Evolutionary conservation across 2,113 vertebrate genomes (phyloP), one percentile per base, ranked within the genome.

Genomic region (Suncus etruscus): DNA sequence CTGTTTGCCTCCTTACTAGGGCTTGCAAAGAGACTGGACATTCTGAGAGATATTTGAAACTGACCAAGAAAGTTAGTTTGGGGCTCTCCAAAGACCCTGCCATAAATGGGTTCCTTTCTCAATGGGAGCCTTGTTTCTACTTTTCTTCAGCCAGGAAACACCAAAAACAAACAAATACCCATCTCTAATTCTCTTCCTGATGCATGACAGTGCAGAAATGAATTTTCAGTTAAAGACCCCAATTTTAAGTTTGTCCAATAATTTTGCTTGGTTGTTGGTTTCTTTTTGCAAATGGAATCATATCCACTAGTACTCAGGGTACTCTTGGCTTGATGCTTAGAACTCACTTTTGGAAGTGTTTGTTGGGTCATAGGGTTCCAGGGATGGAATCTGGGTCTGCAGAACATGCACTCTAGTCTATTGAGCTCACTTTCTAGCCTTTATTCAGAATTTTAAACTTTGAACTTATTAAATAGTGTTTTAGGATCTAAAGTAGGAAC

Each of bases 31-130:
- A 29, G 75, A 48, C 20, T 58, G 39, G 69, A 47, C 1, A 1
- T 81, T 70, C 77, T 86, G 78, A 78, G 16, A 61, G 63, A 70
- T 84, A 8, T 74, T 72, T 77, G 65, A 66, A 54, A 50, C 54
- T 83, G 90, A 63, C 75, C 27, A 4, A n/a, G 54, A 81, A 54
- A 90, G 84, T 87, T 85, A 8, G 39, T 85, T 66, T 76, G 31
- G 2, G 50, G 73, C 32, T 80, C 69, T 83, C 47, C n/a, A 4
- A 77, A 65, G 83, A 54, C 61, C 63, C 27, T 69, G 47, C 78
- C 90, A 80, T 50, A 69, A 95, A 69, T 84, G 78, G 81, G 83
- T 39, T 39, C 39, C 73, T 58, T 75, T 29, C n/a, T 95, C 92
- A 63, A 24, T 82, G 87, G 90, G 94, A 83, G 87, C 85, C 70